Percentiles rank a stretch among this genome's conserved stretches.
Evolutionary conservation across 2,113 vertebrate genomes (phyloP).

Genomic region (Hyla sarda): DNA sequence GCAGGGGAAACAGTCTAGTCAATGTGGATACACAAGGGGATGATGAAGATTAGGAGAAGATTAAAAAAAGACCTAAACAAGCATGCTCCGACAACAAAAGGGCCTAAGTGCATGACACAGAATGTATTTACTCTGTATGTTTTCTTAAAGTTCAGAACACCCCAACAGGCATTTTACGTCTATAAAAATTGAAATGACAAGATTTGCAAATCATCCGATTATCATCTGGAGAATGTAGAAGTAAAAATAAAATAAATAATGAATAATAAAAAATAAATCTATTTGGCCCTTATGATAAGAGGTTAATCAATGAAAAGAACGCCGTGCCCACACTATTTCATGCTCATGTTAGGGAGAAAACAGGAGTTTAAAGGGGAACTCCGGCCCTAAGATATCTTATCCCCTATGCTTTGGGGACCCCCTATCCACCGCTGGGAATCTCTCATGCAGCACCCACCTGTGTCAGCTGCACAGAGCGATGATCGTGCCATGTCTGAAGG

Average conservation of each 20-base stretch:
- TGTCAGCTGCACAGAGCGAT: too few species aligned
- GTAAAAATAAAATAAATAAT: background rate
- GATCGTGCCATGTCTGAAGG: too few species aligned
- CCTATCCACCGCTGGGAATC: too few species aligned
- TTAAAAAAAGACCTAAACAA: background rate
- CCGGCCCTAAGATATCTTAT: too few species aligned
- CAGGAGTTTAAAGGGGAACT: too few species aligned
- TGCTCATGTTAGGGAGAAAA: conserved; percentile 64
- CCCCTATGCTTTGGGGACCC: too few species aligned
- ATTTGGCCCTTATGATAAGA: conserved; percentile 74
- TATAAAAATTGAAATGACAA: background rate
- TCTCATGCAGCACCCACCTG: too few species aligned
- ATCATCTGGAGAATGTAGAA: background rate
- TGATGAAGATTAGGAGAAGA: too few species aligned
- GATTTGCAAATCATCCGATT: conserved; percentile 31
- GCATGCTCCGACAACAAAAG: background rate
- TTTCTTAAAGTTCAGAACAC: background rate
- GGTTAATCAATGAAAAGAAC: conserved; percentile 81
- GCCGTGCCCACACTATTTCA: conserved; percentile 83
- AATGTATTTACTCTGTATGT: too few species aligned
- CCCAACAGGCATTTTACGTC: background rate
- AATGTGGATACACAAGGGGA: too few species aligned
- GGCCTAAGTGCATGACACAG: background rate
- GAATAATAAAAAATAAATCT: too few species aligned
- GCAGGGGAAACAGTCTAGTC: background rate